Conservation (phyloP, 2,888 invertebrate species). For the Drosophila longiperda region DNA sequence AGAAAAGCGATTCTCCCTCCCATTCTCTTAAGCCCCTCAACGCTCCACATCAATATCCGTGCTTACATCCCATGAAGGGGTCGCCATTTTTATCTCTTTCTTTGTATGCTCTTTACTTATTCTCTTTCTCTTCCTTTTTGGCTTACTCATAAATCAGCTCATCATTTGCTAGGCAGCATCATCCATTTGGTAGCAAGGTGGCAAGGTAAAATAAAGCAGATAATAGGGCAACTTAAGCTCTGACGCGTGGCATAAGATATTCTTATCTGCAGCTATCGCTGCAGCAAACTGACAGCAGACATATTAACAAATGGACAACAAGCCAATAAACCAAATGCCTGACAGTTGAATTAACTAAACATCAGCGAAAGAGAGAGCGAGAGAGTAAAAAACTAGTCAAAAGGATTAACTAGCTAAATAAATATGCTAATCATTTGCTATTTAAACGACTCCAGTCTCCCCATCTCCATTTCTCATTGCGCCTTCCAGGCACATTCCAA, state of each 20-base stretch:
- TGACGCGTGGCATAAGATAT: constrained; percentile 31
- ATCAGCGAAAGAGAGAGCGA: not conserved
- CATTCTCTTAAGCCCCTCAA: not conserved
- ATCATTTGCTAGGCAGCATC: constrained; percentile 33
- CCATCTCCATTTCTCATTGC: not conserved
- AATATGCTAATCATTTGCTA: constrained; percentile 77
- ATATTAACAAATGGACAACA: constrained; percentile 33
- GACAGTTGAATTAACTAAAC: constrained; percentile 57
- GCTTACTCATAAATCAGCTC: constrained; percentile 51
- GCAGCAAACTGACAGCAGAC: constrained; percentile 7
- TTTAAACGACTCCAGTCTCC: constrained; percentile 56
- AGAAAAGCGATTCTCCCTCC: not conserved
- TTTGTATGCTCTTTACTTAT: not conserved
- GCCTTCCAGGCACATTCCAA: not conserved
- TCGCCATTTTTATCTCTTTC: constrained; percentile 17
- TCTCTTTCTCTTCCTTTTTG: not conserved
- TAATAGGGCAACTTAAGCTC: constrained; percentile 13
- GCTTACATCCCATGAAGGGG: constrained; percentile 1
- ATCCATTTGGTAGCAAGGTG: constrained; percentile 46
- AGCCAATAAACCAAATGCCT: constrained; percentile 40
- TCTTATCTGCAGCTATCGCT: constrained; percentile 32
- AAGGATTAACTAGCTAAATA: constrained; percentile 31
- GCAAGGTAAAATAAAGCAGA: constrained; percentile 21
- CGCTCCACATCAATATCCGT: not conserved
- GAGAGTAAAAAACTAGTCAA: constrained; percentile 34